Conservation (phyloP, 2,888 invertebrate species). For the Apoda limacodes region DNA sequence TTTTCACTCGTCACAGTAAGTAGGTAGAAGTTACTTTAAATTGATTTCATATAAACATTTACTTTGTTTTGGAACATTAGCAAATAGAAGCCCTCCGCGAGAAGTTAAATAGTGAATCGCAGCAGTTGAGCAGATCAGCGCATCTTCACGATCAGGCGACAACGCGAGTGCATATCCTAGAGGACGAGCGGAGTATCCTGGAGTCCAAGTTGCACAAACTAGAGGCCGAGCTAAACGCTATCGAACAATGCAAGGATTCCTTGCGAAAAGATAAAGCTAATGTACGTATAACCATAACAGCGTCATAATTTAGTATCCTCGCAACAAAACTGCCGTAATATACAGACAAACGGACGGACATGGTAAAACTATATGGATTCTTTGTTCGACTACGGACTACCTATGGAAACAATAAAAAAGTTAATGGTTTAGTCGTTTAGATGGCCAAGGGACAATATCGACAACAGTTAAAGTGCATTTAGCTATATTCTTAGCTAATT, state of each 20-base stretch:
- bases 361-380: no score
- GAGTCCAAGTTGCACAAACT: slow-evolving; percentile 82
- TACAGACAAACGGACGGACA: no score
- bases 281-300: slow-evolving; percentile 72
- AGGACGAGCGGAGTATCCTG: slow-evolving; percentile 80
- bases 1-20: not conserved
- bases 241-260: slow-evolving; percentile 78
- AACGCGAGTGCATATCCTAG: slow-evolving; percentile 74
- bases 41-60: slow-evolving; percentile 9
- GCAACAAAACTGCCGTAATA: no score
- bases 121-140: slow-evolving; percentile 77
- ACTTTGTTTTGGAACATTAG: no score
- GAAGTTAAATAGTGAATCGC: slow-evolving; percentile 78
- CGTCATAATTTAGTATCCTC: no score
- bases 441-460: no score
- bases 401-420: no score
- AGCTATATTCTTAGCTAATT: no score
- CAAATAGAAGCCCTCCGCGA: slow-evolving; percentile 82
- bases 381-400: no score
- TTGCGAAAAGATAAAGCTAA: slow-evolving; percentile 82
- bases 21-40: slow-evolving; percentile 1
- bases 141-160: slow-evolving; percentile 75
- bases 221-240: slow-evolving; percentile 81
- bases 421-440: no score
- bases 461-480: no score